Conservation (phyloP, 2,888 invertebrate species). For the Brachyopa scutellaris region DNA sequence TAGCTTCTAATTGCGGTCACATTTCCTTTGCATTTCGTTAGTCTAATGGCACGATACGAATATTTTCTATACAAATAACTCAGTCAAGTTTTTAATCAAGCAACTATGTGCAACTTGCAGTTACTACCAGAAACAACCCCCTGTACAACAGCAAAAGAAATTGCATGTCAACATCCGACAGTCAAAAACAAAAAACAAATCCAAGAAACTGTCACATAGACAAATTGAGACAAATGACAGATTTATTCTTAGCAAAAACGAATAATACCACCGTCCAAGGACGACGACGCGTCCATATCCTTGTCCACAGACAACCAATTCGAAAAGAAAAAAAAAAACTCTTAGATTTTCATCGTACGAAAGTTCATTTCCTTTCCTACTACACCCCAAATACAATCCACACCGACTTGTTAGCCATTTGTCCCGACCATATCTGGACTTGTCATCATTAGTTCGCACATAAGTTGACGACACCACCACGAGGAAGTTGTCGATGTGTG, state of each 20-base stretch:
- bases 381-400: constrained; percentile 25
- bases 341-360: constrained; percentile 54
- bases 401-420: constrained; percentile 57
- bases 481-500: neutral
- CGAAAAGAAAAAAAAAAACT: neutral
- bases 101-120: too few species aligned
- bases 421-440: constrained; percentile 53
- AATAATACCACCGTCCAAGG: neutral
- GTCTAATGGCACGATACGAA: too few species aligned
- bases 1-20: too few species aligned
- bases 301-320: constrained; percentile 6
- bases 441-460: constrained; percentile 66
- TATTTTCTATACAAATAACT: too few species aligned
- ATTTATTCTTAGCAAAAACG: constrained; percentile 40
- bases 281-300: constrained; percentile 29
- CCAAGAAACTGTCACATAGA: constrained; percentile 56
- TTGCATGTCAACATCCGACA: constrained; percentile 60
- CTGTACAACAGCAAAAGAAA: constrained; percentile 41
- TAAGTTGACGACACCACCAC: constrained; percentile 19
- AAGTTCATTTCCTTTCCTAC: constrained; percentile 28
- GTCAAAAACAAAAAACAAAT: constrained; percentile 54
- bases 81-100: too few species aligned
- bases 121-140: too few species aligned
- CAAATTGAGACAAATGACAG: constrained; percentile 68
- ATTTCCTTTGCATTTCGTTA: too few species aligned